Percentiles rank a stretch among this genome's conserved stretches.
Conservation (phyloP, 2,797 vertebrate genomes). For the Acrossocheilus wenchowensis region DNA sequence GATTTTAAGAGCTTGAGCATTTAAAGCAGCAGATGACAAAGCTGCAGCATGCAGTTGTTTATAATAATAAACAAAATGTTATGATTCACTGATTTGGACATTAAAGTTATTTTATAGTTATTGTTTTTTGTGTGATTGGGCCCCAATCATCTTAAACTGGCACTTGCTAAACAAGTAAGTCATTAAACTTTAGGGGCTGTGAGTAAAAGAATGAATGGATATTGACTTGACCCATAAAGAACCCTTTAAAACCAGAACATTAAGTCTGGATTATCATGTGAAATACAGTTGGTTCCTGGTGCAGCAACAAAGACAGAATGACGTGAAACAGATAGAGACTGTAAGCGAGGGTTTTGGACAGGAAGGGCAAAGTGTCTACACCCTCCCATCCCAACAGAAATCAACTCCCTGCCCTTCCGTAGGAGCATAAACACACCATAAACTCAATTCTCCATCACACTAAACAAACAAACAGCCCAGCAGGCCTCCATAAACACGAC, state of each 20-base stretch:
- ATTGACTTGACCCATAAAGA: background rate
- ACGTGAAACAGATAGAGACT: constrained; percentile 7
- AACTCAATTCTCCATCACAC: constrained; percentile 56
- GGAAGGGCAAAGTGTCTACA: constrained; percentile 74
- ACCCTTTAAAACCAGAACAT: background rate
- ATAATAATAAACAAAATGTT: background rate
- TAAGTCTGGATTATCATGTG: background rate
- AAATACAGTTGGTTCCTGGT: background rate
- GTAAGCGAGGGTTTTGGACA: constrained; percentile 55
- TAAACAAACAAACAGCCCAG: constrained; percentile 71
- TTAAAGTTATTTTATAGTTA: background rate
- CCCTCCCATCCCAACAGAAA: constrained; percentile 75
- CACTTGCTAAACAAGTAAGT: background rate
- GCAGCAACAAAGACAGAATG: background rate
- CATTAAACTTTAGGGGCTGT: background rate
- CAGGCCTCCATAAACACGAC: background rate
- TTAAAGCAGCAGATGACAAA: background rate
- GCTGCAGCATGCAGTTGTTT: no score
- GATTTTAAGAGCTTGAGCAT: background rate
- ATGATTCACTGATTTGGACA: background rate
- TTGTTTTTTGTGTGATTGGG: background rate
- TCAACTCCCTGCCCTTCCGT: constrained; percentile 77
- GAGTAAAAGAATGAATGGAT: background rate
- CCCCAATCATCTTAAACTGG: background rate
- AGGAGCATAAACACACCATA: constrained; percentile 69